Base-by-base conservation (phyloP, 2,113 vertebrate species). In the Elgaria multicarinata region DNA sequence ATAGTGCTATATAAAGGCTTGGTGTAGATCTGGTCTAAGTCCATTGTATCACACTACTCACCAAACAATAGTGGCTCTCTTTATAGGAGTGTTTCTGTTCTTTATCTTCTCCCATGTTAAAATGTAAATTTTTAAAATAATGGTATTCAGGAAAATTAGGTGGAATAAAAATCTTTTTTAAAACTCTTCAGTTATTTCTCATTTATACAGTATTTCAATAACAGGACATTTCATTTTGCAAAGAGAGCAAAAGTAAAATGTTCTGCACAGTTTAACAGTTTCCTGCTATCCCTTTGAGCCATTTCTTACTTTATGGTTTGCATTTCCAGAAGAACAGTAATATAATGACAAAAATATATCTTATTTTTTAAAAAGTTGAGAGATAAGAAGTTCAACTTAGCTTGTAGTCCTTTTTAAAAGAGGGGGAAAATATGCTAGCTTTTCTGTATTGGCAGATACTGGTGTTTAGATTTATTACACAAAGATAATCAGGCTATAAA, bases 391-490 rank as follows among this genome's bases (percentile, higher is more conserved):
- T 96, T 93, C 88, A 95, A 91, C 91, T 96, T 96, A 92, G 95
- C 80, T 95, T 94, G 93, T 86, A 95, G 96, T 95, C 92, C 96
- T 95, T 96, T 96, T 95, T 95, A 93, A 96, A 94, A 75, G 90
- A 91, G 18, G 91, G 91, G 91, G 91, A 95, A 96, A 95, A 93
- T 93, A 95, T 93, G 78, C 88, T 94, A 93, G 94, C 94, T 95
- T 95, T 96, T 95, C 95, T 88, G 90, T 96, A 92, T 58, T 92
- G 96, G 96, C 96, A 97, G 95, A 94, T 95, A 96, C 95, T 80
- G 69, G 96, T 95, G 95, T 96, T 97, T 96, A 96, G 96, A 97
- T 97, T 97, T 97, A 98, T 97, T 97, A 95, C 91, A 95, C 95
- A 97, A 93, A 95, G 96, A 93, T 97, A 97, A 97, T 97, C 97